Conservation (phyloP, 1,140 invertebrate genomes). For the Dinoponera quadriceps region DNA sequence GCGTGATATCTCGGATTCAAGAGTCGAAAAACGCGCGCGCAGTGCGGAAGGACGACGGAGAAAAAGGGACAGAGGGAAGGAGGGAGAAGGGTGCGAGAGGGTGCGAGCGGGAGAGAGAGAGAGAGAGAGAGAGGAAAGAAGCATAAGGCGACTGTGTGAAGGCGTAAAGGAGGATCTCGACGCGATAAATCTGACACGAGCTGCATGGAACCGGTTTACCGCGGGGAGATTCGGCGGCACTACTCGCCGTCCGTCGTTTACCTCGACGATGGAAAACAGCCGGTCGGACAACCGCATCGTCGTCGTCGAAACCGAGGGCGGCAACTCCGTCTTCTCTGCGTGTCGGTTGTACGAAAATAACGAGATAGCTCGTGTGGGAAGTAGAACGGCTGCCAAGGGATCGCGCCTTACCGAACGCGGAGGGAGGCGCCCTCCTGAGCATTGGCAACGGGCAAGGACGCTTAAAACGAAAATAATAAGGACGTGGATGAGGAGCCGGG, state of each 20-base stretch:
- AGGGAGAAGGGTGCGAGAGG: no score
- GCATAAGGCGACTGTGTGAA: no score
- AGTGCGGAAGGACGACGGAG: background rate
- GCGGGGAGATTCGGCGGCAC: conserved; percentile 47
- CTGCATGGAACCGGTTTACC: conserved; percentile 16
- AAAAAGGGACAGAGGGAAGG: background rate
- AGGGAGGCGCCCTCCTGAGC: background rate
- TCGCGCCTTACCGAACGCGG: background rate
- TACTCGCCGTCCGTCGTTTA: conserved; percentile 71
- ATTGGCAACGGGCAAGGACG: background rate
- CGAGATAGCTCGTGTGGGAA: conserved; percentile 22
- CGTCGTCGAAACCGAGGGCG: conserved; percentile 39
- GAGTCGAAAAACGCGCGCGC: conserved; percentile 13
- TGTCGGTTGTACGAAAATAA: conserved; percentile 59
- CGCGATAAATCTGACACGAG: conserved; percentile 63
- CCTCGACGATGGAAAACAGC: conserved; percentile 73
- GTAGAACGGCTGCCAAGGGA: conserved; percentile 18
- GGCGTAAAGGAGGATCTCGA: background rate
- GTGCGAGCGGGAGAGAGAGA: no score
- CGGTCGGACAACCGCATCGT: conserved; percentile 52
- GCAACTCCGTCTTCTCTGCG: background rate
- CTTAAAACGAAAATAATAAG: conserved; percentile 1
- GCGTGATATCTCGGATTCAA: conserved; percentile 32
- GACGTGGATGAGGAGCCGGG: background rate
- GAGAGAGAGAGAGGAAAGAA: background rate